phyloP scores from a whole-genome alignment of 2,113 vertebrate genomes.

The Sinosuthora webbiana region DNA sequence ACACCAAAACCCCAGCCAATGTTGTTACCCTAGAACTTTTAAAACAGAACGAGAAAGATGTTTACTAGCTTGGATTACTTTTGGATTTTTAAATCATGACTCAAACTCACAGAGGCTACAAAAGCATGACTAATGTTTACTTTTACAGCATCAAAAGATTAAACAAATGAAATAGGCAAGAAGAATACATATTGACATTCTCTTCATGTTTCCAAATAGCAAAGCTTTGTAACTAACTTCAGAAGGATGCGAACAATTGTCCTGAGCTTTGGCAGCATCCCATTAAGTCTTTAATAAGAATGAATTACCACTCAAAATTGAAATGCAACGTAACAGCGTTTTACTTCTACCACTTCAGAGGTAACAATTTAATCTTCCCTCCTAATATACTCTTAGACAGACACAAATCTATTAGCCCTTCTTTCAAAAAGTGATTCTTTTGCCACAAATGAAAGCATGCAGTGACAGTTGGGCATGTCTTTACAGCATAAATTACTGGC shows the following conservation, averaged over 20 bases:
- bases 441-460: neutral
- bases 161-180: neutral
- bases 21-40: neutral
- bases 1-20: neutral
- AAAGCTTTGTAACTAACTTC: neutral
- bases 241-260: neutral
- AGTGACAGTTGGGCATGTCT: neutral
- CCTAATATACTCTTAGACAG: neutral
- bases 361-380: neutral
- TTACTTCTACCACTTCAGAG: neutral
- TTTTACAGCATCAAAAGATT: neutral
- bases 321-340: neutral
- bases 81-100: neutral
- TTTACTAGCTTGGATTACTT: neutral
- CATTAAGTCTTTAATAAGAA: conserved; percentile 5
- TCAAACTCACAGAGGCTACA: neutral
- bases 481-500: neutral
- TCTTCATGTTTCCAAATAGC: neutral
- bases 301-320: neutral
- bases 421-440: neutral
- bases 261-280: neutral
- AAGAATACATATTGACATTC: conserved; percentile 13
- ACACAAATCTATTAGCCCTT: neutral
- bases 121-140: neutral
- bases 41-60: neutral